Evolutionary conservation across 2,113 vertebrate genomes (phyloP).

Genomic region (Spilogale gracilis): DNA sequence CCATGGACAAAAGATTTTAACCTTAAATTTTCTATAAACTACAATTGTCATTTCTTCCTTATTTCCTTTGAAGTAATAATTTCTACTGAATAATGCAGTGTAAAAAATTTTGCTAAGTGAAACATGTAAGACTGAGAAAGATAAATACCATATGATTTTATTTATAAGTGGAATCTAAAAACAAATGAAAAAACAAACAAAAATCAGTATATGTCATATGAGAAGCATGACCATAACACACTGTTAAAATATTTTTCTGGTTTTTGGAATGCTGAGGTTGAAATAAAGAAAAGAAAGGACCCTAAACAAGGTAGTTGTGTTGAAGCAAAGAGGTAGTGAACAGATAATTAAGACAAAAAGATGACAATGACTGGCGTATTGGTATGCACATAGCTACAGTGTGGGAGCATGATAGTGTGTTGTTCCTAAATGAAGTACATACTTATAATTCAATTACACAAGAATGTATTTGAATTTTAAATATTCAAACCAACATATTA

Average conservation of each 20-base stretch:
- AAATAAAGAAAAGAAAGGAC: slow-evolving; percentile 19
- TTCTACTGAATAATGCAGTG: background rate
- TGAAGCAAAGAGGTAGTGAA: slow-evolving; percentile 17
- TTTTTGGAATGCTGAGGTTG: background rate
- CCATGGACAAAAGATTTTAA: background rate
- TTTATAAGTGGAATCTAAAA: background rate
- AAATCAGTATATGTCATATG: background rate
- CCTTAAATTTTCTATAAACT: background rate
- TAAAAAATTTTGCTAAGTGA: background rate
- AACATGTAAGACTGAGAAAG: background rate
- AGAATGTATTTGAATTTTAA: background rate
- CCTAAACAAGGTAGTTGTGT: background rate
- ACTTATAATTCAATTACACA: background rate
- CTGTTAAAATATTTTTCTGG: background rate
- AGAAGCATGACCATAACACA: background rate
- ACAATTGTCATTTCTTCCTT: background rate
- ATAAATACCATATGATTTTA: background rate
- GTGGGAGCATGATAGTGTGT: background rate
- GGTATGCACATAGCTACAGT: background rate
- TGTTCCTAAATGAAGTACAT: background rate
- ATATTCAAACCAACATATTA: background rate
- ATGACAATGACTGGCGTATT: background rate
- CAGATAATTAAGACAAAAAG: slow-evolving; percentile 1
- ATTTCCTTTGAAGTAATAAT: background rate
- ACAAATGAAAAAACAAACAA: background rate